These are phyloP conservation scores for Drosophila greeni DNA, from an alignment of 2,888 invertebrate species.

Conservation along the genomic window DNA sequence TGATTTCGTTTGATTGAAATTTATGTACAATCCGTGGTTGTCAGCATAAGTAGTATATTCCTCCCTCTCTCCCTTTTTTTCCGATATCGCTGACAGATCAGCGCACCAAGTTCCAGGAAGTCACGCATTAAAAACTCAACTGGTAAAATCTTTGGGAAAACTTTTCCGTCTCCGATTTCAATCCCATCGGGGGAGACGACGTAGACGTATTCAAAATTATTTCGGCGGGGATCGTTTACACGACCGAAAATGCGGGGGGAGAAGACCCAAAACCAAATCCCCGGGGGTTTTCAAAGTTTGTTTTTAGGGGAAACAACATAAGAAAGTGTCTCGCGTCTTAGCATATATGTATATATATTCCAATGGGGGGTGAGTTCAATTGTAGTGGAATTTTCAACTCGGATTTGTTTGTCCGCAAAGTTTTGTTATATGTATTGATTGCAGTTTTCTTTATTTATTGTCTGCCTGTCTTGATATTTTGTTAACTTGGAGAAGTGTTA, in stretches of 20 bases:
- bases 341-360: background rate
- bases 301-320: conserved; percentile 23
- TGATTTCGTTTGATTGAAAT: conserved; percentile 35
- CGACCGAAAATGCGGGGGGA: background rate
- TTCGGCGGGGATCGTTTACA: conserved; percentile 27
- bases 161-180: conserved; percentile 24
- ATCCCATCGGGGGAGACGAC: conserved; percentile 18
- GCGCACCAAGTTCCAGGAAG: conserved; percentile 29
- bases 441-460: conserved; percentile 3
- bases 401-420: conserved; percentile 14
- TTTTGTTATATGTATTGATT: conserved; percentile 21
- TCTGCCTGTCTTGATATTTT: background rate
- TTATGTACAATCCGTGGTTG: conserved; percentile 24
- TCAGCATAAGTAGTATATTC: conserved; percentile 21
- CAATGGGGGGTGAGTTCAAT: conserved; percentile 15
- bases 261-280: conserved; percentile 12
- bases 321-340: conserved; percentile 23
- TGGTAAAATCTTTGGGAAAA: conserved; percentile 26
- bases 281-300: conserved; percentile 22
- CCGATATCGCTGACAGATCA: conserved; percentile 29
- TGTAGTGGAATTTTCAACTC: conserved; percentile 17
- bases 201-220: conserved; percentile 17
- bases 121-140: conserved; percentile 31
- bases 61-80: background rate
- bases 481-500: background rate